Percentiles rank a stretch among this genome's conserved stretches.
Conservation (phyloP, 2,888 invertebrate species). For the Crematogaster levior region DNA sequence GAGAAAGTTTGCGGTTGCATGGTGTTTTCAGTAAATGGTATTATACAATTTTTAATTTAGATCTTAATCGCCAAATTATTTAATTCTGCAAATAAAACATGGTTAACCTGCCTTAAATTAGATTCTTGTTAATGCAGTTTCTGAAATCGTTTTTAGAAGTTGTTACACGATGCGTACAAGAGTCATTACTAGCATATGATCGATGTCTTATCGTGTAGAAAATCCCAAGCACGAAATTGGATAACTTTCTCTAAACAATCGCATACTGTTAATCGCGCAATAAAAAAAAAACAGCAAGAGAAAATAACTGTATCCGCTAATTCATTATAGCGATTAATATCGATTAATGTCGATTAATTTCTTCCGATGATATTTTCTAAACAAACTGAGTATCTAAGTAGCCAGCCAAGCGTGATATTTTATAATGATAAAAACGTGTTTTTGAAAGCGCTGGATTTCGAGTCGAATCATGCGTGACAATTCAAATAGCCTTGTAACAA, state of each 20-base stretch:
- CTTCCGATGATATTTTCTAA: slow-evolving; percentile 12
- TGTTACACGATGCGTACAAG: background rate
- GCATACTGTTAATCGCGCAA: slow-evolving; percentile 16
- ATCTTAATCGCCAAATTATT: background rate
- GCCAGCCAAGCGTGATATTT: slow-evolving; percentile 8
- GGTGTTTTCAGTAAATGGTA: background rate
- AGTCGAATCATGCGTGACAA: slow-evolving; percentile 25
- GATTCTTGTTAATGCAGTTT: background rate
- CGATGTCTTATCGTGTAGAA: background rate
- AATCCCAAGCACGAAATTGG: background rate
- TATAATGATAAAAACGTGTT: background rate
- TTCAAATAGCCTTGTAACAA: slow-evolving; percentile 2
- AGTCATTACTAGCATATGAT: background rate
- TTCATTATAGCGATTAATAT: slow-evolving; percentile 38
- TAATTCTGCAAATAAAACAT: background rate
- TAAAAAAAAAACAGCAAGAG: slow-evolving; percentile 35
- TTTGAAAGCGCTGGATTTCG: background rate
- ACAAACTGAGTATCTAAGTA: slow-evolving; percentile 5
- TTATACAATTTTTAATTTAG: slow-evolving; percentile 33
- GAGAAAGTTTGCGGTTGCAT: slow-evolving; percentile 33
- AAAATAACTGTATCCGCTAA: slow-evolving; percentile 46
- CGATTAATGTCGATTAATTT: slow-evolving; percentile 39
- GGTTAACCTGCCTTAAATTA: background rate
- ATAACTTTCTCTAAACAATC: slow-evolving; percentile 46
- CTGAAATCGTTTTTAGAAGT: slow-evolving; percentile 11